Evolutionary conservation across 2,797 vertebrate species (phyloP).

Genomic region (Peromyscus melanophrys): DNA sequence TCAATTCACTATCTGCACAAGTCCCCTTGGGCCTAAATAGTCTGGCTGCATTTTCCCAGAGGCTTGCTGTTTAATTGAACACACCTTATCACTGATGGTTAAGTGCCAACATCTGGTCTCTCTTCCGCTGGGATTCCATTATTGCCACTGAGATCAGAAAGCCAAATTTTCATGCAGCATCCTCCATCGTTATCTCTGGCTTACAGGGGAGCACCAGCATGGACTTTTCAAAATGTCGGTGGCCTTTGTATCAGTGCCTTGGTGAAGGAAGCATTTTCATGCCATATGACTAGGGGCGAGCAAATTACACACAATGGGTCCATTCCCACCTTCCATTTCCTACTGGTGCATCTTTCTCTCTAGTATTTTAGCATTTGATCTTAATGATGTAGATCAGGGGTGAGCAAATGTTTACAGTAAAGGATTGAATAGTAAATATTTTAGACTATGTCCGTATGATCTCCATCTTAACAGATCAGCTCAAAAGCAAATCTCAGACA

Average conservation of each 20-base stretch:
- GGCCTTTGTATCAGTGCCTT: background rate
- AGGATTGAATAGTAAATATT: background rate
- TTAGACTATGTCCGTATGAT: background rate
- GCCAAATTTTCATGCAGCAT: slow-evolving; percentile 25
- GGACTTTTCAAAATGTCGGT: background rate
- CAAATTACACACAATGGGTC: background rate
- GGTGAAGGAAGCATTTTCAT: slow-evolving; percentile 15
- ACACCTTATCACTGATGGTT: slow-evolving; percentile 50
- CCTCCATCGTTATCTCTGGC: background rate
- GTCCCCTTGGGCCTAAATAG: background rate
- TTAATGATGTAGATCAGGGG: background rate
- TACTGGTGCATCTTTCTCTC: background rate
- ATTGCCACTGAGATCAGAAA: slow-evolving; percentile 56
- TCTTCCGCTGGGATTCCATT: background rate
- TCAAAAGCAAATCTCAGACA: background rate
- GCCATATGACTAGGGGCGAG: background rate
- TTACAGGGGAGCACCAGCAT: background rate
- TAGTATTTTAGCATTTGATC: background rate
- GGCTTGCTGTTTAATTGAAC: slow-evolving; percentile 44
- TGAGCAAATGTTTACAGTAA: background rate
- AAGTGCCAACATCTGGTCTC: slow-evolving; percentile 60
- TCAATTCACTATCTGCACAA: background rate
- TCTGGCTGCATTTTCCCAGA: slow-evolving; percentile 23
- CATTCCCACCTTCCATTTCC: background rate
- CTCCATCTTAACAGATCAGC: background rate